A percentile compares a stretch with the other conserved stretches of the same genome.
These are phyloP conservation scores for Drosophila pachea DNA, from an alignment of 1,140 invertebrate genomes.

Conservation along the genomic window DNA sequence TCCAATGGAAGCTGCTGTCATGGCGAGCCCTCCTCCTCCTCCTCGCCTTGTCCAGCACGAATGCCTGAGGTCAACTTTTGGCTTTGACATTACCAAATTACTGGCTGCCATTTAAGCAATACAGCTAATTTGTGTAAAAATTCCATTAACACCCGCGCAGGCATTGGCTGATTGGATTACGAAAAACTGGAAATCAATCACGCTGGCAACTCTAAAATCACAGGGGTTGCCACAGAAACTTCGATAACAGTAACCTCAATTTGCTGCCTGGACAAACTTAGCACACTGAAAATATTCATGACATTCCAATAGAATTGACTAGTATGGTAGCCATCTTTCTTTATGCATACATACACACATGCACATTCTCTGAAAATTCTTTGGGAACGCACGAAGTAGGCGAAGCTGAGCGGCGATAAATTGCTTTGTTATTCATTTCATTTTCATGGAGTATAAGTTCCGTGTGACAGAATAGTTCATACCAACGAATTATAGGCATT, in stretches of 20 bases:
- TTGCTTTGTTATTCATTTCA: neutral
- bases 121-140: slow-evolving; percentile 71
- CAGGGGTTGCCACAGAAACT: neutral
- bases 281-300: neutral
- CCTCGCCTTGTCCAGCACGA: neutral
- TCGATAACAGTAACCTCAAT: too few species aligned
- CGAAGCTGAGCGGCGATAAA: neutral
- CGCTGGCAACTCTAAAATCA: neutral
- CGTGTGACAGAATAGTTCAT: neutral
- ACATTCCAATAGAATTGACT: too few species aligned
- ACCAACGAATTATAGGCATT: neutral
- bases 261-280: too few species aligned
- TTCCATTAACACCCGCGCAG: slow-evolving; percentile 52
- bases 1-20: neutral
- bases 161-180: slow-evolving; percentile 6
- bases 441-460: neutral
- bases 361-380: neutral
- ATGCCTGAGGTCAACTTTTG: slow-evolving; percentile 36
- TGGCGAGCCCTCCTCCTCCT: too few species aligned
- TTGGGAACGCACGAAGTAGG: neutral
- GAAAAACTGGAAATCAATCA: slow-evolving; percentile 3
- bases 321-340: neutral
- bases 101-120: slow-evolving; percentile 56
- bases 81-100: slow-evolving; percentile 49
- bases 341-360: neutral